Evolutionary conservation across 1,140 invertebrate species (phyloP).

Genomic region (Drosophila lini): DNA sequence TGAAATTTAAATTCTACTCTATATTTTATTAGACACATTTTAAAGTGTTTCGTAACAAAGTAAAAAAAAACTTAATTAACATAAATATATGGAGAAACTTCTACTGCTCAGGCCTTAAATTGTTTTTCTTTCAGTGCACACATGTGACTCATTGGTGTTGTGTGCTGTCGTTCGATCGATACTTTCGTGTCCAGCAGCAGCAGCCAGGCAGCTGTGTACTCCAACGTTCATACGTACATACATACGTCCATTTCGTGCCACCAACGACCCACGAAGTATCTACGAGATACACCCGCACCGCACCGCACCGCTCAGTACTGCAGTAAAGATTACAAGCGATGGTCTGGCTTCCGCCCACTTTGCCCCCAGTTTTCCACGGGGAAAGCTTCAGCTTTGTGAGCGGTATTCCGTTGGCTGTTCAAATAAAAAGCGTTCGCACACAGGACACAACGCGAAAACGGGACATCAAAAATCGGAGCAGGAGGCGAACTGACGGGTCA

Average conservation of each 20-base stretch:
- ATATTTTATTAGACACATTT: no score
- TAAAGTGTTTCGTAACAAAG: no score
- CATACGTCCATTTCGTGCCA: constrained; percentile 35
- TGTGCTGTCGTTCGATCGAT: constrained; percentile 55
- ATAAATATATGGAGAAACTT: no score
- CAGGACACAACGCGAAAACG: constrained; percentile 28
- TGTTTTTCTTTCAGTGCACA: constrained; percentile 7
- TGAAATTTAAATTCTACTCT: no score
- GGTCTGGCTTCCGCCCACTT: constrained; percentile 58
- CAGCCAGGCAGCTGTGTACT: constrained; percentile 56
- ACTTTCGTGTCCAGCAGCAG: constrained; percentile 66
- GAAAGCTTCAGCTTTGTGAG: constrained; percentile 24
- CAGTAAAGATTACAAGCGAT: constrained; percentile 18
- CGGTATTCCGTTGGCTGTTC: constrained; percentile 21
- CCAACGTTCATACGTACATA: no score
- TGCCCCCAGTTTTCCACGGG: neutral
- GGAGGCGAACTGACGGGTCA: constrained; percentile 8
- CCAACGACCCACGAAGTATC: constrained; percentile 58
- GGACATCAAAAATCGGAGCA: neutral
- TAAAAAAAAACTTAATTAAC: no score
- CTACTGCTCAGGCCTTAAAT: neutral
- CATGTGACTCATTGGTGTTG: constrained; percentile 28
- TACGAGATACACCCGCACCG: constrained; percentile 58
- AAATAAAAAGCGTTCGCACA: constrained; percentile 61
- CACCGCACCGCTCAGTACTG: constrained; percentile 15